Conservation (phyloP, 1,140 invertebrate species). For the Psilanteris sp. region DNA sequence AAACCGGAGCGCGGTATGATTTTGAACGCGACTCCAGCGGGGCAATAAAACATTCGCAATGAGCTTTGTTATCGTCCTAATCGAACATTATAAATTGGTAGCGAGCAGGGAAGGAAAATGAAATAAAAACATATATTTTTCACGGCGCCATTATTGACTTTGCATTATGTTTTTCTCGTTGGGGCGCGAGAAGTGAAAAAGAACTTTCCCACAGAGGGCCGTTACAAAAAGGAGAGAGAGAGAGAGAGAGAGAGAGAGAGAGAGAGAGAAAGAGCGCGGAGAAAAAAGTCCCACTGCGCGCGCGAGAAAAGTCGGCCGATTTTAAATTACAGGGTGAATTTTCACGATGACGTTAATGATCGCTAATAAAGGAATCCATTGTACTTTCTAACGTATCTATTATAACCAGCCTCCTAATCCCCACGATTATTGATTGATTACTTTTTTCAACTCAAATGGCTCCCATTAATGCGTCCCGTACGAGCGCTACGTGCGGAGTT, state of each 20-base stretch:
- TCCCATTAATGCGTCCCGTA: no score
- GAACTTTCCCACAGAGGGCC: constrained; percentile 29
- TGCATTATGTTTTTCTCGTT: not conserved
- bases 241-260: no score
- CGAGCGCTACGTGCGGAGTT: no score
- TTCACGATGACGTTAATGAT: constrained; percentile 37
- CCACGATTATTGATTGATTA: constrained; percentile 2
- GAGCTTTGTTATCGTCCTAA: no score
- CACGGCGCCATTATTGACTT: constrained; percentile 16
- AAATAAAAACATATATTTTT: constrained; percentile 1
- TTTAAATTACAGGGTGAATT: constrained; percentile 40
- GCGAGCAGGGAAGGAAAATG: no score
- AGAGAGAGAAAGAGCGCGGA: no score
- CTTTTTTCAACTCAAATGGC: not conserved
- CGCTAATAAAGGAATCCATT: constrained; percentile 25
- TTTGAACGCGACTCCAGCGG: no score
- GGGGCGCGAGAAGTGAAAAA: not conserved
- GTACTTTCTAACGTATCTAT: constrained; percentile 21
- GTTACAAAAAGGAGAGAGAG: no score
- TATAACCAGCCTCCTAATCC: constrained; percentile 3
- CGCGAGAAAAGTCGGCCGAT: constrained; percentile 23
- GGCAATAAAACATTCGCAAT: no score
- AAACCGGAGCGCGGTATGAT: no score
- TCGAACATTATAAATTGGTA: no score
- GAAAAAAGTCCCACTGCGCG: constrained; percentile 11